These are phyloP conservation scores for Myanophis thanlyinensis DNA, from an alignment of 2,113 vertebrate genomes.

Conservation along the genomic window DNA sequence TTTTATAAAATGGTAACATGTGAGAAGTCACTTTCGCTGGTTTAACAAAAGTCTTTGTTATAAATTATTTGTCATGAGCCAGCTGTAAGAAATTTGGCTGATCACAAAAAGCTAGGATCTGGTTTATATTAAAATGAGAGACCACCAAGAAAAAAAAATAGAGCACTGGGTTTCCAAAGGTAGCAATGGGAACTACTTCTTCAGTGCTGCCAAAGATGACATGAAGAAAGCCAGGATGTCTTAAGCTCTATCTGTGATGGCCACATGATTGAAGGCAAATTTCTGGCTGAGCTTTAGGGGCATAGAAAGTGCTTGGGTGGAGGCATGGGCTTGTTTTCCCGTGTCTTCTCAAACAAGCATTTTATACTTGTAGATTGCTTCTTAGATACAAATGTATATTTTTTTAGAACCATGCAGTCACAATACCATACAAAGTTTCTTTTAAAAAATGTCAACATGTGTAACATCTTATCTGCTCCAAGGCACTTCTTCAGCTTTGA, in stretches of 20 bases:
- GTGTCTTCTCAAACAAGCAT: not conserved
- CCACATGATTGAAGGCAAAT: not conserved
- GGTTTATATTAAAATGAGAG: not conserved
- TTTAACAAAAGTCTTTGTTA: slow-evolving; percentile 56
- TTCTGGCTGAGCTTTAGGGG: not conserved
- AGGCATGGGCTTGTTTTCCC: not conserved
- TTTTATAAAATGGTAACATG: slow-evolving; percentile 57
- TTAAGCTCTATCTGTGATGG: not conserved
- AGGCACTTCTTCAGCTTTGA: not conserved
- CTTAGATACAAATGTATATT: not conserved
- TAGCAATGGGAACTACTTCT: slow-evolving; percentile 28
- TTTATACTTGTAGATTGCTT: not conserved
- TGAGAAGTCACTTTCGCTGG: slow-evolving; percentile 51
- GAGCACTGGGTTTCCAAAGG: not conserved
- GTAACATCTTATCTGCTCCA: not conserved
- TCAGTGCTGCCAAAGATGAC: not conserved
- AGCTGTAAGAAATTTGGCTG: slow-evolving; percentile 19
- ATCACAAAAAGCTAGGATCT: slow-evolving; percentile 10
- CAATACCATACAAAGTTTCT: not conserved
- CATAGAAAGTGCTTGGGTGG: not conserved
- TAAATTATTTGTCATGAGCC: slow-evolving; percentile 11
- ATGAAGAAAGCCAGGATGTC: not conserved
- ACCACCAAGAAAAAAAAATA: not conserved
- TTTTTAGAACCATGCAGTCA: not conserved
- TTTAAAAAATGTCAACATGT: not conserved